Conservation (phyloP, 2,797 vertebrate genomes). For the Rhyacichthys aspro region DNA sequence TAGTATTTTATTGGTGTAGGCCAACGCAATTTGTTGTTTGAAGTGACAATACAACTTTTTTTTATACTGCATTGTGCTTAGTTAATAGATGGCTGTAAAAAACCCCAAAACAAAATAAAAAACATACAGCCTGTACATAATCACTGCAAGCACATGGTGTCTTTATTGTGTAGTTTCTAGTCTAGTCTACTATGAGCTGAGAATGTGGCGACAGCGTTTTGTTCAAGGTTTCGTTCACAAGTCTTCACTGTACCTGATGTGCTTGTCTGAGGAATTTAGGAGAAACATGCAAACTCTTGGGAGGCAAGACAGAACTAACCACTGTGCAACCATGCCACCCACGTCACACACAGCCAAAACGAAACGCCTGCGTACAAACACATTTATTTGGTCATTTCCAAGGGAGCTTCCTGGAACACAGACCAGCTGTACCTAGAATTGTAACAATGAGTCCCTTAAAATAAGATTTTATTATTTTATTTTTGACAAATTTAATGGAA, state of each 20-base stretch:
- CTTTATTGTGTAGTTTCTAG: too few relatives aligned
- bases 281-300: slow-evolving; percentile 48
- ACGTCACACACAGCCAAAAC: slow-evolving; percentile 30
- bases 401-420: slow-evolving; percentile 41
- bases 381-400: slow-evolving; percentile 24
- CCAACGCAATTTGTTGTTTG: too few relatives aligned
- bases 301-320: slow-evolving; percentile 42
- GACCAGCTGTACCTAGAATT: slow-evolving; percentile 21
- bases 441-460: slow-evolving; percentile 32
- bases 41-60: too few relatives aligned
- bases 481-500: slow-evolving; percentile 39
- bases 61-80: too few relatives aligned
- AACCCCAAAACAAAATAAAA: too few relatives aligned
- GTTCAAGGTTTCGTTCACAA: slow-evolving; percentile 3
- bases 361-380: slow-evolving; percentile 15
- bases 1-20: not conserved
- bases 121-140: too few relatives aligned
- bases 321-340: slow-evolving; percentile 52
- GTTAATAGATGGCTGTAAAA: too few relatives aligned
- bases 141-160: too few relatives aligned
- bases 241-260: slow-evolving; percentile 35
- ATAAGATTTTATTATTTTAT: slow-evolving; percentile 38
- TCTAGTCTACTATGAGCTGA: not conserved
- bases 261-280: slow-evolving; percentile 38
- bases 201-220: not conserved